Evolutionary conservation across 2,888 invertebrate genomes (phyloP), one percentile per base, ranked within the genome.

Genomic region (Heliconius sara): DNA sequence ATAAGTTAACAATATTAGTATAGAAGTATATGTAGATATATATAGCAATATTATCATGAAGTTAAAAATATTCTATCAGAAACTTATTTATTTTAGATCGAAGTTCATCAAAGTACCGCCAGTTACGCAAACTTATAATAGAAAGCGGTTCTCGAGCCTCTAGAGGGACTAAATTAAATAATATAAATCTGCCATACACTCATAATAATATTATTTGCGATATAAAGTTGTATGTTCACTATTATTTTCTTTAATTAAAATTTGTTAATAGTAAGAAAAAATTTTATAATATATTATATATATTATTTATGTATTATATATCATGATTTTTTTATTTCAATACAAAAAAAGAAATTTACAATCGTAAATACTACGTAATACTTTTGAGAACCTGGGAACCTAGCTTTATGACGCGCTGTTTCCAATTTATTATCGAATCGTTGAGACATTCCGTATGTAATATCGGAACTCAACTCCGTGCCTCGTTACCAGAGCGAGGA

Each of bases 91-190:
- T 66, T 27, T 16, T 27, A 73, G n/a, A 63, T 39, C 52, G 10
- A 43, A 60, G 71, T 39, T 27, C n/a, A 77, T 63, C 63, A 60
- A 78, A 76, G 68, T 77, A 75, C 70, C 68, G 57, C 73, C 73
- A 47, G 47, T 81, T 79, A 81, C 79, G 81, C 81, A 81, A 81
- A 81, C 52, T 52, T 79, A 27, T 27, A 27, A 27, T 27, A 79
- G 79, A 81, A 81, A 79, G 81, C 77, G 79, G 73, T 39, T 72
- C 68, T 60, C 67, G 30, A 66, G 57, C 73, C 7, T 16, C 68
- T 39, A 66, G 57, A 77, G 79, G 79, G 70, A 77, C 79, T 30
- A 57, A 60, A 77, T 74, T 79, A 77, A 79, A 79, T 79, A 57
- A 57, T 57, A 57, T 57, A 81, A 77, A 79, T 81, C 76, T 77